These are phyloP conservation scores for Heliconius hewitsoni DNA, from an alignment of 1,140 invertebrate species.

Conservation along the genomic window DNA sequence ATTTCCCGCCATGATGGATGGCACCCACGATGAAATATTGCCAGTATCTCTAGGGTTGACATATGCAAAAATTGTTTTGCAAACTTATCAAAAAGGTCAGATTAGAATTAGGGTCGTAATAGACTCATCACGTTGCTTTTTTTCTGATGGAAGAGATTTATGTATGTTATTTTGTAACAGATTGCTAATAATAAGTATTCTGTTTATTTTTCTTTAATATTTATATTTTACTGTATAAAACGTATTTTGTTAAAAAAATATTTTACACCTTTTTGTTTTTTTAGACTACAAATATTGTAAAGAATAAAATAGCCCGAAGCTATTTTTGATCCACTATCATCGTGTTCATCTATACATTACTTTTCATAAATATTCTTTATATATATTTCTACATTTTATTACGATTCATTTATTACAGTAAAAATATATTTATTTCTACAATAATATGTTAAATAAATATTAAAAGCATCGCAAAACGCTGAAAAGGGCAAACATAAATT, in stretches of 20 bases:
- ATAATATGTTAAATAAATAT: neutral
- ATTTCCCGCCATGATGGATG: slow-evolving; percentile 75
- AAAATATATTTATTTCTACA: too few relatives aligned
- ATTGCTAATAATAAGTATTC: slow-evolving; percentile 31
- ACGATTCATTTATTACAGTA: too few relatives aligned
- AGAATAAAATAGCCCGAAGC: too few relatives aligned
- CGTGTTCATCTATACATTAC: neutral
- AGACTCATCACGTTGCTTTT: slow-evolving; percentile 50
- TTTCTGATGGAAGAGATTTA: slow-evolving; percentile 25
- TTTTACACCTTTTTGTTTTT: too few relatives aligned
- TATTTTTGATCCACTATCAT: neutral
- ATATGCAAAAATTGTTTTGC: slow-evolving; percentile 79
- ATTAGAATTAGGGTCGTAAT: slow-evolving; percentile 55
- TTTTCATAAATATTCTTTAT: too few relatives aligned
- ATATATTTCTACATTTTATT: too few relatives aligned
- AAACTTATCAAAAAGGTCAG: slow-evolving; percentile 67
- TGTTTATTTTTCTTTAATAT: slow-evolving; percentile 3
- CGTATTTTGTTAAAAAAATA: too few relatives aligned
- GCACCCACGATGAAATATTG: slow-evolving; percentile 65
- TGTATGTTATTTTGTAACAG: slow-evolving; percentile 39
- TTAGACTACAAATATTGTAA: too few relatives aligned
- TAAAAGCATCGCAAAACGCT: neutral
- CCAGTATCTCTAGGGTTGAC: slow-evolving; percentile 62
- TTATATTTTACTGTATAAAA: neutral
- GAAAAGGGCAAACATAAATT: slow-evolving; percentile 5